Percentiles rank a stretch among this genome's conserved stretches.
phyloP scores from a whole-genome alignment of 2,113 vertebrate species.

The Pavo muticus region DNA sequence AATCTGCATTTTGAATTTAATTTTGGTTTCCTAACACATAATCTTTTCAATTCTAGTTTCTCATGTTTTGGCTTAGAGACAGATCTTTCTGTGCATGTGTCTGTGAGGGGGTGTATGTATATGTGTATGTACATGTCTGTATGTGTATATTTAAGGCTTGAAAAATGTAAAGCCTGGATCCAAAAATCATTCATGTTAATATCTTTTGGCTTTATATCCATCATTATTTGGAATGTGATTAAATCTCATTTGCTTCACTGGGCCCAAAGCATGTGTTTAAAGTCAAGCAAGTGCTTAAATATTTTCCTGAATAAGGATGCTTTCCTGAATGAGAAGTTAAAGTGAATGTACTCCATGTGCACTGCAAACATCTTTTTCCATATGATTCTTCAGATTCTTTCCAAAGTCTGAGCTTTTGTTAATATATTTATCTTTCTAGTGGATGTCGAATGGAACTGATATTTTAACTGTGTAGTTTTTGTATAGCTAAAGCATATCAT shows the following conservation, averaged over 20 bases:
- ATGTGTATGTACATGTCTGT: slow-evolving; percentile 25
- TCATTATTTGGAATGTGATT: slow-evolving; percentile 36
- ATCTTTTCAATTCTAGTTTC: slow-evolving; percentile 5
- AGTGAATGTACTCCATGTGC: not conserved
- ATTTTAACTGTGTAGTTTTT: not conserved
- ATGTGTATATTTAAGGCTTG: slow-evolving; percentile 34
- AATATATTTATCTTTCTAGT: not conserved
- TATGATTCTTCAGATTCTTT: fast-evolving
- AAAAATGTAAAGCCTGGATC: slow-evolving; percentile 19
- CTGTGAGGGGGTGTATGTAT: slow-evolving; percentile 45
- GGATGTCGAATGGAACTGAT: not conserved
- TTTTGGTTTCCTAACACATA: not conserved
- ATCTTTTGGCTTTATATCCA: slow-evolving; percentile 37
- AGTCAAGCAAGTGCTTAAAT: slow-evolving; percentile 32
- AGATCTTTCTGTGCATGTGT: slow-evolving; percentile 20
- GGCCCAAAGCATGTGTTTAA: slow-evolving; percentile 32
- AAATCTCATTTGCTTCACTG: slow-evolving; percentile 14
- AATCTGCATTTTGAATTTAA: not conserved
- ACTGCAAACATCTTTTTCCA: not conserved
- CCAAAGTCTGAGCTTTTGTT: not conserved
- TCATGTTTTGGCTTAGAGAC: slow-evolving; percentile 34
- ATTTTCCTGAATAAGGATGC: not conserved
- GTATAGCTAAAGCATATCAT: not conserved
- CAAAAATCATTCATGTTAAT: slow-evolving; percentile 18
- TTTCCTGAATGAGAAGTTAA: not conserved